Conservation (phyloP, 2,888 invertebrate genomes). For the Catocala fraxini region DNA sequence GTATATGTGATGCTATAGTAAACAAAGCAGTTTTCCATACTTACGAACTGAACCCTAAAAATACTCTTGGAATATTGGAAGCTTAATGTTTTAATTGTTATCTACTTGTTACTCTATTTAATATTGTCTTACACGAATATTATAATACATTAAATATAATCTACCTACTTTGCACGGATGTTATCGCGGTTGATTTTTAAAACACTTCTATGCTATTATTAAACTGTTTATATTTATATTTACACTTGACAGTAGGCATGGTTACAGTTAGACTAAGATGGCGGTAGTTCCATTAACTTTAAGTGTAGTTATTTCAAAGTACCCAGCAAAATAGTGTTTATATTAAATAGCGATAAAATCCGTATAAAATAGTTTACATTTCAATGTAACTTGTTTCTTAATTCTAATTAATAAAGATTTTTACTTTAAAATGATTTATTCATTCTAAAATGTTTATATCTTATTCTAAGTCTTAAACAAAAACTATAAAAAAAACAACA, state of each 20-base stretch:
- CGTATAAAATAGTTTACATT: too few species aligned
- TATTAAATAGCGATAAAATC: too few species aligned
- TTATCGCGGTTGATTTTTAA: too few species aligned
- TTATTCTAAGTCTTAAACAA: constrained; percentile 27
- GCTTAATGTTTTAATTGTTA: constrained; percentile 60
- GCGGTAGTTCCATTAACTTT: too few species aligned
- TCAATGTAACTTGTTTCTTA: too few species aligned
- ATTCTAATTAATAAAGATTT: constrained; percentile 31
- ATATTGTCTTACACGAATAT: neutral
- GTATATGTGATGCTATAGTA: constrained; percentile 83
- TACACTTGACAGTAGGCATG: too few species aligned
- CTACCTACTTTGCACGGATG: too few species aligned
- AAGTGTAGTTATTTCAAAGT: too few species aligned
- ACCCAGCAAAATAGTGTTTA: too few species aligned
- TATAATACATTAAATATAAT: neutral
- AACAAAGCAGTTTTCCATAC: constrained; percentile 80
- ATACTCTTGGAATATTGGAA: constrained; percentile 65
- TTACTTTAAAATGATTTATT: constrained; percentile 6
- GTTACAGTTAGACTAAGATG: too few species aligned
- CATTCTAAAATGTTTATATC: constrained; percentile 14
- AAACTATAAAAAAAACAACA: neutral
- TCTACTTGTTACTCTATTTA: constrained; percentile 6
- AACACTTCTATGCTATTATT: too few species aligned
- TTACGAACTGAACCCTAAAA: constrained; percentile 70
- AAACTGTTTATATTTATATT: too few species aligned